phyloP scores from a whole-genome alignment of 2,797 vertebrate species.

The Champsocephalus gunnari region DNA sequence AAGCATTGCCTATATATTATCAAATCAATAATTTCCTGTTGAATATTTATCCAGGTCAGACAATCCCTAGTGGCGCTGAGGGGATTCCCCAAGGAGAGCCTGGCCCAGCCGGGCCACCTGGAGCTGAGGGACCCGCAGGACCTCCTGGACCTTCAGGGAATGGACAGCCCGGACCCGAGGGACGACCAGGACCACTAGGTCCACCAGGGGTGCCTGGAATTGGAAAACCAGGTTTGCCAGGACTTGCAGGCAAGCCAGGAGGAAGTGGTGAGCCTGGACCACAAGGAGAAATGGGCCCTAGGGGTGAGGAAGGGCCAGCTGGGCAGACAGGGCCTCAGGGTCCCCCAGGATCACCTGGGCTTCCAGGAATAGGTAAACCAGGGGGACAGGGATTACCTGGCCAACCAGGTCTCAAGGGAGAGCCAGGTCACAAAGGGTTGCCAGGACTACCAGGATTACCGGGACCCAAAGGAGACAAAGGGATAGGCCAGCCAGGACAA shows the following conservation, averaged over 20 bases:
- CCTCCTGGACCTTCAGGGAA: slow-evolving; percentile 91
- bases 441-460: slow-evolving; percentile 92
- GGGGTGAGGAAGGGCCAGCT: slow-evolving; percentile 89
- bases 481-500: slow-evolving; percentile 90
- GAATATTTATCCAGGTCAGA: slow-evolving; percentile 75
- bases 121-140: slow-evolving; percentile 86
- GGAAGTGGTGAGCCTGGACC: slow-evolving; percentile 89
- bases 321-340: slow-evolving; percentile 92
- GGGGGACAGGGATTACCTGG: slow-evolving; percentile 93
- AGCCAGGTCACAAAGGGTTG: slow-evolving; percentile 94
- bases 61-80: slow-evolving; percentile 76
- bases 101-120: slow-evolving; percentile 85
- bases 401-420: slow-evolving; percentile 90
- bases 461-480: slow-evolving; percentile 96
- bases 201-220: slow-evolving; percentile 90
- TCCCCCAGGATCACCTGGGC: slow-evolving; percentile 90
- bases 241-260: slow-evolving; percentile 93
- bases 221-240: slow-evolving; percentile 94
- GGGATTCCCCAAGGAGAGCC: slow-evolving; percentile 79
- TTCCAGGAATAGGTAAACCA: slow-evolving; percentile 92
- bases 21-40: slow-evolving; percentile 12
- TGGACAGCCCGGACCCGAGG: slow-evolving; percentile 89
- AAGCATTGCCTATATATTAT: neutral
- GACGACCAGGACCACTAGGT: slow-evolving; percentile 89
- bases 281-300: slow-evolving; percentile 91